Conservation (phyloP, 2,888 invertebrate genomes). For the Cephus sareptanus region DNA sequence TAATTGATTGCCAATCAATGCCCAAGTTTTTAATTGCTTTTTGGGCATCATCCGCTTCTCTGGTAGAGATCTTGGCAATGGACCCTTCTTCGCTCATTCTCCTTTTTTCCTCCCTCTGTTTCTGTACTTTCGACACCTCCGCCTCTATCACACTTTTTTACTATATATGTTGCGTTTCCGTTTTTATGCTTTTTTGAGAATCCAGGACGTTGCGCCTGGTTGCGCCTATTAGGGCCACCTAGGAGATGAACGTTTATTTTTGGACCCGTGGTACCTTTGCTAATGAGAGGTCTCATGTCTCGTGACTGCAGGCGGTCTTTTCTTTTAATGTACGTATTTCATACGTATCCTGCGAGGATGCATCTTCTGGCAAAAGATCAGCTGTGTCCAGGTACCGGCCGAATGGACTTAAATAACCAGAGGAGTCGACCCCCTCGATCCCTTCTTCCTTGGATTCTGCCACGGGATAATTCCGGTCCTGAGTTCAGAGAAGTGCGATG, state of each 20-base stretch:
- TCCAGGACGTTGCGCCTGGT: background rate
- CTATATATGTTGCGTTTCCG: background rate
- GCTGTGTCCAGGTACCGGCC: background rate
- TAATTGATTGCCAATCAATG: conserved; percentile 52
- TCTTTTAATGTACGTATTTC: background rate
- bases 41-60: conserved; percentile 45
- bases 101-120: background rate
- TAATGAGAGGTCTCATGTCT: background rate
- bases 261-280: background rate
- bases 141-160: background rate
- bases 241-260: background rate
- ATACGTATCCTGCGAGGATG: background rate
- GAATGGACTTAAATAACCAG: background rate
- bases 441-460: background rate
- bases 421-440: background rate
- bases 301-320: background rate
- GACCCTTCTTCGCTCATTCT: background rate
- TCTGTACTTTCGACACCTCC: background rate
- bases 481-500: background rate
- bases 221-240: background rate
- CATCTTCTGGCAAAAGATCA: background rate
- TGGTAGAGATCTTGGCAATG: no score
- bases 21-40: conserved; percentile 47
- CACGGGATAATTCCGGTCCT: background rate
- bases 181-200: background rate